Evolutionary conservation across 1,140 invertebrate species (phyloP).

Genomic region (Brachionus rubens): DNA sequence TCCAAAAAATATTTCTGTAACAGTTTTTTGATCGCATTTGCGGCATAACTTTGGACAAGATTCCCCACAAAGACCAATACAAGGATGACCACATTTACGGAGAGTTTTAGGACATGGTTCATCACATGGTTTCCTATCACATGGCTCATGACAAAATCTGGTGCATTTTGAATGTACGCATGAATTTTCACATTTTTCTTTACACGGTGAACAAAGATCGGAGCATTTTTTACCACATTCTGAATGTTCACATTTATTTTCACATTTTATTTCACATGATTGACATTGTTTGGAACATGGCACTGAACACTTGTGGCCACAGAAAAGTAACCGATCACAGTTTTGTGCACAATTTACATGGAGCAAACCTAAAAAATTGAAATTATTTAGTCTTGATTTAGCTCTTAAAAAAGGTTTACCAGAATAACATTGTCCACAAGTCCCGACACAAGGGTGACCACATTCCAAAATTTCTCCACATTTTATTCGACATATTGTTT

Average conservation of each 20-base stretch:
- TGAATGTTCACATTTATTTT: conserved; percentile 63
- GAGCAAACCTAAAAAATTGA: conserved; percentile 66
- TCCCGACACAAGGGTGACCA: conserved; percentile 65
- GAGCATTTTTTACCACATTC: conserved; percentile 65
- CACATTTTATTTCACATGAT: conserved; percentile 65
- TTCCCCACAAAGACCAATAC: conserved; percentile 64
- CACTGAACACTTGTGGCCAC: conserved; percentile 9
- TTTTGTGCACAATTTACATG: conserved; percentile 60
- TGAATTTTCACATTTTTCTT: conserved; percentile 60
- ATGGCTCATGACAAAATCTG: conserved; percentile 65
- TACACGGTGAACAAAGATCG: conserved; percentile 65
- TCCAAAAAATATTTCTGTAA: conserved; percentile 64
- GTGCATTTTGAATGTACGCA: conserved; percentile 65
- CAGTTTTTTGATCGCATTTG: conserved; percentile 23
- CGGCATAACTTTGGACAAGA: conserved; percentile 58
- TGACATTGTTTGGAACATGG: conserved; percentile 61
- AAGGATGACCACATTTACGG: conserved; percentile 67
- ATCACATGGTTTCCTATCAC: conserved; percentile 63
- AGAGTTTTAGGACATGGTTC: conserved; percentile 50
- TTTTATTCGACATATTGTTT: conserved; percentile 45
- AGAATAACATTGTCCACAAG: conserved; percentile 64
- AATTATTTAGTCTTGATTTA: no score
- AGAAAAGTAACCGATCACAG: conserved; percentile 47
- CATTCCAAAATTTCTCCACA: conserved; percentile 62
- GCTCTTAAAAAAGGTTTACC: no score